Evolutionary conservation across 2,113 vertebrate species (phyloP).

Genomic region (Channa argus): DNA sequence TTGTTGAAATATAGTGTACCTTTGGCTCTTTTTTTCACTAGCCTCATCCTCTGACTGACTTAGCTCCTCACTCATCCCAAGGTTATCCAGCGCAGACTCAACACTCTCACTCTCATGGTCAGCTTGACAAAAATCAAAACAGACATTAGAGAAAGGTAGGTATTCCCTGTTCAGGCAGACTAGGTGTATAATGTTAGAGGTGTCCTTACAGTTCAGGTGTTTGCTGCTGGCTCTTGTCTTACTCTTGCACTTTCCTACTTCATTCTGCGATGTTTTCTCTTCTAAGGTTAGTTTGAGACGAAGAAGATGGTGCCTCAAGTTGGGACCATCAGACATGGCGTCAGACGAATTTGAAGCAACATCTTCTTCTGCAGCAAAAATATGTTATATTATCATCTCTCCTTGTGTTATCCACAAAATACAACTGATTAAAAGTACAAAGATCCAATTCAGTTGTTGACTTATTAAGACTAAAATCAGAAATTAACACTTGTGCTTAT

Average conservation of each 20-base stretch:
- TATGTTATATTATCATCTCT: background rate
- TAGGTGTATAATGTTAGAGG: background rate
- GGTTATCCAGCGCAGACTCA: conserved; percentile 80
- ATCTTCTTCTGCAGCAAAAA: conserved; percentile 56
- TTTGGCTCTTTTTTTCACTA: conserved; percentile 70
- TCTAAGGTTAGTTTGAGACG: conserved; percentile 87
- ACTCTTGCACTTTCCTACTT: conserved; percentile 77
- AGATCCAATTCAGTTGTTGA: background rate
- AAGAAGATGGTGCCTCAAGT: conserved; percentile 89
- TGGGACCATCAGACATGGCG: conserved; percentile 74
- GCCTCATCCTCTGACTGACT: conserved; percentile 86
- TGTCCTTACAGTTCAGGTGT: conserved; percentile 40
- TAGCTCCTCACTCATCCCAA: conserved; percentile 83
- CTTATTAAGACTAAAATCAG: background rate
- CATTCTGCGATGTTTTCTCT: conserved; percentile 81
- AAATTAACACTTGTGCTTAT: conserved; percentile 18
- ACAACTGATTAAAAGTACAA: background rate
- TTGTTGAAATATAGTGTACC: conserved; percentile 35
- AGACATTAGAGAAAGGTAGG: conserved; percentile 2
- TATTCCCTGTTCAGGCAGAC: background rate
- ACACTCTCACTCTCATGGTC: conserved; percentile 24
- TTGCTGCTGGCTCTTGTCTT: conserved; percentile 11
- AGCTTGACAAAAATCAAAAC: conserved; percentile 67
- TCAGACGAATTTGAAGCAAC: conserved; percentile 72
- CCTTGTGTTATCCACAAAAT: too few relatives aligned